phyloP scores from a whole-genome alignment of 2,888 invertebrate species.

The Pyrocoelia pectoralis region DNA sequence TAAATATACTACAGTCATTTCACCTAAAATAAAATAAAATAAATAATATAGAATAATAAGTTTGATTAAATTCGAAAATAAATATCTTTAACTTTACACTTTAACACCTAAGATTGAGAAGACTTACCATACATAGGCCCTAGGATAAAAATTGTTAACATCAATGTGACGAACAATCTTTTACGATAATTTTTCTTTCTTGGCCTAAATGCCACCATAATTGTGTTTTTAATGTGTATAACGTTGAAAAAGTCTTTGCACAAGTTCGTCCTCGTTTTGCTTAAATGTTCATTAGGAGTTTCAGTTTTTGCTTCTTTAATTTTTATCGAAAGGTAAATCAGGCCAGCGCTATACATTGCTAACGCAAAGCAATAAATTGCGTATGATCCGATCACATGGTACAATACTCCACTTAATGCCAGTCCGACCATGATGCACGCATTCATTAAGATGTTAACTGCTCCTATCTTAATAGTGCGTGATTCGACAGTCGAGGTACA shows the following conservation, averaged over 20 bases:
- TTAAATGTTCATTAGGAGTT: neutral
- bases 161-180: conserved; percentile 62
- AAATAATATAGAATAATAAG: too few relatives aligned
- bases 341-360: conserved; percentile 59
- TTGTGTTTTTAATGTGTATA: conserved; percentile 62
- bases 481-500: conserved; percentile 64
- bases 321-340: conserved; percentile 60
- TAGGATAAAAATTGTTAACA: conserved; percentile 62
- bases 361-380: conserved; percentile 63
- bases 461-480: conserved; percentile 68
- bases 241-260: conserved; percentile 57
- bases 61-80: too few relatives aligned
- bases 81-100: too few relatives aligned
- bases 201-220: conserved; percentile 62
- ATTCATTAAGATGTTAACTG: conserved; percentile 64
- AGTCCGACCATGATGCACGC: conserved; percentile 64
- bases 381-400: conserved; percentile 61
- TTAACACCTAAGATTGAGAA: too few relatives aligned
- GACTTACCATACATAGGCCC: conserved; percentile 64
- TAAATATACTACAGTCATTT: conserved; percentile 82
- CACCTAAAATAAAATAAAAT: conserved; percentile 69
- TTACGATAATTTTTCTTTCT: conserved; percentile 58
- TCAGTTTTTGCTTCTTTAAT: conserved; percentile 54
- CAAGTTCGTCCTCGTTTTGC: neutral
- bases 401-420: conserved; percentile 62